Evolutionary conservation across 1,140 invertebrate species (phyloP), one percentile per base, ranked within the genome.

Genomic region (Mamestra configurata): DNA sequence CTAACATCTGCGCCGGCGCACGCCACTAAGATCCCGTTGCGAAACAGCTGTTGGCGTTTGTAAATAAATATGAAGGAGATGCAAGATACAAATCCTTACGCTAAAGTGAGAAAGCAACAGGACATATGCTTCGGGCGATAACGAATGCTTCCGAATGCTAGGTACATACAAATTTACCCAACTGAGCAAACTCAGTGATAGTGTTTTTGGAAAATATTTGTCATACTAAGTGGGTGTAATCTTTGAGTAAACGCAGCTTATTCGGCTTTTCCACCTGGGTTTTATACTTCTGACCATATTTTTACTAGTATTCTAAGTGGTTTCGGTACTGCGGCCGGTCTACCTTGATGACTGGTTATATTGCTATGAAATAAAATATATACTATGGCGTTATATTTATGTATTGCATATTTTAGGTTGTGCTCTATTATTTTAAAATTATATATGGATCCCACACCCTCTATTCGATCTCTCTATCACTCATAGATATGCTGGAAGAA

Each of bases 21-120:
- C 49, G 64, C 76, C 46, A 55, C 59, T 24, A 55, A 68, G 27
- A 70, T 78, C 76, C 76, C 76, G 76, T 78, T 78, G n/a, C 76
- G 27, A 70, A 78, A 78, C 76, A 78, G 76, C 76, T 78, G 71
- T 55, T 55, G 64, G 2, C 24, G 37, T 76, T 76, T 78, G 31
- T 68, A 55, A 55, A 68, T 68, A 68, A 22, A 49, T n/a, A 0
- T 2, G 64, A 68, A 18, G 13, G 49, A 24, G 76, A 78, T 35
- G 20, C 4, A 18, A 37, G 43, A 53, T 22, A 51, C 64, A 13
- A 7, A 35, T 13, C n/a, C 4, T 15, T 10, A 27, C 1, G 64
- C 31, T 8, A 66, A 49, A 78, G 24, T 27, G 49, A 68, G 61
- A 55, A 4, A 11, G 13, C 0, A 11, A 70, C 46, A 70, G 64